Conservation (phyloP, 2,113 vertebrate species). For the Seriola dumerili region DNA sequence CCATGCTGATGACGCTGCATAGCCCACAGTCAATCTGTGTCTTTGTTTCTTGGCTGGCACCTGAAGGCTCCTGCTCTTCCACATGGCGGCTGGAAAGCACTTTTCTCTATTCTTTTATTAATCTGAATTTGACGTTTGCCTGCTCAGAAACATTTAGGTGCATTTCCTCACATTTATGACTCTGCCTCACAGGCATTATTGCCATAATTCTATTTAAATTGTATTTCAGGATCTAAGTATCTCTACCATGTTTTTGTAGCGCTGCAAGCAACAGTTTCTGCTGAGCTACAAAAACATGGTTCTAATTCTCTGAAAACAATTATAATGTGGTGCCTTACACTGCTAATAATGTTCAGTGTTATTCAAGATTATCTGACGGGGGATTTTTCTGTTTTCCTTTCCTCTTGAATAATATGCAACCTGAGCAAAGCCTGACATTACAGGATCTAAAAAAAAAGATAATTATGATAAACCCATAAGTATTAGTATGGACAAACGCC, state of each 20-base stretch:
- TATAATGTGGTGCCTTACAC: constrained; percentile 1
- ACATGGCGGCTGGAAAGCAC: constrained; percentile 46
- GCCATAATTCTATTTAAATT: constrained; percentile 10
- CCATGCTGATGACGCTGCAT: constrained; percentile 35
- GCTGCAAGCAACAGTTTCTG: constrained; percentile 20
- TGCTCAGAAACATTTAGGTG: constrained; percentile 29
- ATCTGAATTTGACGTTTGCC: constrained; percentile 66
- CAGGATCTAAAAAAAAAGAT: background rate
- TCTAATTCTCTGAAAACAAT: constrained; percentile 15
- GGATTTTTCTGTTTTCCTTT: background rate
- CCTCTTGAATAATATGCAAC: background rate
- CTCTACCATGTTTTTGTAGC: background rate
- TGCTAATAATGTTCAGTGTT: constrained; percentile 12
- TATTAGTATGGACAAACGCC: constrained; percentile 48
- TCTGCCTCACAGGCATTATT: constrained; percentile 1
- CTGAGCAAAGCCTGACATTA: background rate
- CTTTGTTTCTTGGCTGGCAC: constrained; percentile 38
- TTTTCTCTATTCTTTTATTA: constrained; percentile 25
- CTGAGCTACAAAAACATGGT: constrained; percentile 18
- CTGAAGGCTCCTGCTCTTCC: constrained; percentile 46
- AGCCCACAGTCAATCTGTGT: constrained; percentile 20
- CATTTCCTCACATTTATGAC: constrained; percentile 26
- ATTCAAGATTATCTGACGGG: background rate
- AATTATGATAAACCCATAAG: background rate
- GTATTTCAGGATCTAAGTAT: constrained; percentile 13